Conservation (phyloP, 2,797 vertebrate species). For the Dipus sagitta region DNA sequence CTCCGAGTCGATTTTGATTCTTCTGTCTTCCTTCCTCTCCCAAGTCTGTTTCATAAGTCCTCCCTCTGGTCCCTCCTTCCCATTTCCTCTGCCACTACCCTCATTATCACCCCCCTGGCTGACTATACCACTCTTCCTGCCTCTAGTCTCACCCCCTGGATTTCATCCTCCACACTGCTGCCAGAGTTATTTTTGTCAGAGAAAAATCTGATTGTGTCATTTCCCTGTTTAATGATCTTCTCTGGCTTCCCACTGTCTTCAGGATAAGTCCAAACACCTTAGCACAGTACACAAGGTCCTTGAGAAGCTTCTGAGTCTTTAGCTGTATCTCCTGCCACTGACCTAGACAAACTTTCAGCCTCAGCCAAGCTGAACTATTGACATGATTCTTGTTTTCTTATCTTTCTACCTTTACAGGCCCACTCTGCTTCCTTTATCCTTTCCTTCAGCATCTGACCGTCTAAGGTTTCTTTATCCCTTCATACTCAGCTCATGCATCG, state of each 20-base stretch:
- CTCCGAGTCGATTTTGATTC: slow-evolving; percentile 30
- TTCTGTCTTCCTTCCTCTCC: slow-evolving; percentile 31
- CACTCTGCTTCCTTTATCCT: slow-evolving; percentile 21
- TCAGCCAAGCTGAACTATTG: slow-evolving; percentile 14
- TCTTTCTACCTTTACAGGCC: neutral
- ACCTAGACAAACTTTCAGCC: slow-evolving; percentile 40
- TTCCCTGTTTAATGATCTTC: slow-evolving; percentile 77
- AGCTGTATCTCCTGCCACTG: slow-evolving; percentile 40
- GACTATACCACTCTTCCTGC: slow-evolving; percentile 56
- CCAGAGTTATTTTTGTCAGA: slow-evolving; percentile 74
- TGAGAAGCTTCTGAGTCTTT: slow-evolving; percentile 58
- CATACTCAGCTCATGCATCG: slow-evolving; percentile 39
- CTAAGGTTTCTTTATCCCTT: slow-evolving; percentile 32
- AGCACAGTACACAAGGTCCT: slow-evolving; percentile 56
- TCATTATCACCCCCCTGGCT: slow-evolving; percentile 64
- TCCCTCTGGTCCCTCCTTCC: slow-evolving; percentile 40
- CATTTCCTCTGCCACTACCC: slow-evolving; percentile 59
- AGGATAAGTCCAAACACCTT: slow-evolving; percentile 68
- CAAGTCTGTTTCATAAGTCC: slow-evolving; percentile 27
- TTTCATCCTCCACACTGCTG: slow-evolving; percentile 61
- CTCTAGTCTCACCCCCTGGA: slow-evolving; percentile 54
- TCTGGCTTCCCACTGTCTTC: slow-evolving; percentile 70
- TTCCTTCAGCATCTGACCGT: neutral
- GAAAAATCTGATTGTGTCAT: slow-evolving; percentile 75
- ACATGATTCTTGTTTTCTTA: slow-evolving; percentile 11